Evolutionary conservation across 2,888 invertebrate genomes (phyloP).

Genomic region (Acleris literana): DNA sequence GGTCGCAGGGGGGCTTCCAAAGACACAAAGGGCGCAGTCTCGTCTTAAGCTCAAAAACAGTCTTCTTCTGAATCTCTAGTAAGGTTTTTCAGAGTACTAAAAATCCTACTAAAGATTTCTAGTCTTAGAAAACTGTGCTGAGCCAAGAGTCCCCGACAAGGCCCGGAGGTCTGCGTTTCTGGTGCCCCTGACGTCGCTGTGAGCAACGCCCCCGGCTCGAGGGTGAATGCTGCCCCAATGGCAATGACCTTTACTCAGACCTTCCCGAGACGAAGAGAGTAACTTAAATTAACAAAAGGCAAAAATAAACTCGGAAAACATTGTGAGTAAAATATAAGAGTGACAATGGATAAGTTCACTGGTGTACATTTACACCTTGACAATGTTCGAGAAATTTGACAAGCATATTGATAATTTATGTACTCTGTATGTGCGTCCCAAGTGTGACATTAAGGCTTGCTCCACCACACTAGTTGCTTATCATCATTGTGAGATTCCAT

Average conservation of each 20-base stretch:
- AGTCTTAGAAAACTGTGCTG: background rate
- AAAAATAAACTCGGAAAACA: background rate
- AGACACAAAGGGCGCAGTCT: conserved; percentile 69
- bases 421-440: conserved; percentile 88
- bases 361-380: too few species aligned
- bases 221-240: conserved; percentile 59
- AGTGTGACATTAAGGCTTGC: conserved; percentile 88
- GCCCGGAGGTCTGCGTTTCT: conserved; percentile 83
- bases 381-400: too few species aligned
- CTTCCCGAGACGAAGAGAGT: conserved; percentile 87
- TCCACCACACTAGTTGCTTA: conserved; percentile 50
- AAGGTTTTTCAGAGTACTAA: background rate
- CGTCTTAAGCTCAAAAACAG: conserved; percentile 53
- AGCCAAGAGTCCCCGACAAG: conserved; percentile 75
- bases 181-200: conserved; percentile 85
- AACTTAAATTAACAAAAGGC: conserved; percentile 50
- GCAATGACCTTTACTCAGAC: conserved; percentile 87
- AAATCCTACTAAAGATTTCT: background rate
- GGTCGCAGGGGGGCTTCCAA: conserved; percentile 87
- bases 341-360: too few species aligned
- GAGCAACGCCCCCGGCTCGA: conserved; percentile 86
- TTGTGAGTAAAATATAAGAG: too few species aligned
- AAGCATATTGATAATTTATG: conserved; percentile 41
- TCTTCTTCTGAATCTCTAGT: background rate
- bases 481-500: conserved; percentile 63